These are phyloP conservation scores for Eristalis intricaria DNA, from an alignment of 2,888 invertebrate genomes.

Conservation along the genomic window DNA sequence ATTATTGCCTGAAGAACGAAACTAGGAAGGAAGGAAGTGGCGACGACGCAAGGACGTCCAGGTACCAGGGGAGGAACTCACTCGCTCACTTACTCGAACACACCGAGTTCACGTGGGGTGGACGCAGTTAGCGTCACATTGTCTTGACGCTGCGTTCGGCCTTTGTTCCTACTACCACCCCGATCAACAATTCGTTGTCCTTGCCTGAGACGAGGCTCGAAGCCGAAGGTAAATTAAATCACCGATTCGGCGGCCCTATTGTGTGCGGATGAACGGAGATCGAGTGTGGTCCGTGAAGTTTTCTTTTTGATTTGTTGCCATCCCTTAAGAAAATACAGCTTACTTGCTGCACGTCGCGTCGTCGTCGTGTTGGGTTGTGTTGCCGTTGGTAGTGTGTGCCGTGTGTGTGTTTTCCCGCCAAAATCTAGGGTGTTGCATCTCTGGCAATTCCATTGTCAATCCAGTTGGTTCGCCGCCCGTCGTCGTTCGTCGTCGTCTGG, in stretches of 20 bases:
- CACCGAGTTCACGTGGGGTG: constrained; percentile 48
- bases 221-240: constrained; percentile 62
- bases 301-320: constrained; percentile 53
- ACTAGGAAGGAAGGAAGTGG: constrained; percentile 42
- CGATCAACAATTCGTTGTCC: constrained; percentile 54
- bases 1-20: background rate
- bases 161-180: constrained; percentile 69
- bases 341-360: constrained; percentile 38
- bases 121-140: constrained; percentile 56
- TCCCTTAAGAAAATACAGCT: constrained; percentile 60
- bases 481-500: constrained; percentile 6
- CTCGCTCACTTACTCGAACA: background rate
- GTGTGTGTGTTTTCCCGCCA: constrained; percentile 50
- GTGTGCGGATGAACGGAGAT: constrained; percentile 13
- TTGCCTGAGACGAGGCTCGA: constrained; percentile 6
- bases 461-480: constrained; percentile 10
- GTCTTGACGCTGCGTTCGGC: constrained; percentile 36
- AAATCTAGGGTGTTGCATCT: constrained; percentile 55
- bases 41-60: background rate
- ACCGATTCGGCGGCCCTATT: constrained; percentile 48
- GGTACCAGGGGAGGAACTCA: constrained; percentile 33
- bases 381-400: background rate
- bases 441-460: constrained; percentile 33
- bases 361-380: constrained; percentile 1
- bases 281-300: constrained; percentile 62